These are phyloP conservation scores for Diplosoma virens DNA, from an alignment of 23 tunicate species.

Conservation along the genomic window DNA sequence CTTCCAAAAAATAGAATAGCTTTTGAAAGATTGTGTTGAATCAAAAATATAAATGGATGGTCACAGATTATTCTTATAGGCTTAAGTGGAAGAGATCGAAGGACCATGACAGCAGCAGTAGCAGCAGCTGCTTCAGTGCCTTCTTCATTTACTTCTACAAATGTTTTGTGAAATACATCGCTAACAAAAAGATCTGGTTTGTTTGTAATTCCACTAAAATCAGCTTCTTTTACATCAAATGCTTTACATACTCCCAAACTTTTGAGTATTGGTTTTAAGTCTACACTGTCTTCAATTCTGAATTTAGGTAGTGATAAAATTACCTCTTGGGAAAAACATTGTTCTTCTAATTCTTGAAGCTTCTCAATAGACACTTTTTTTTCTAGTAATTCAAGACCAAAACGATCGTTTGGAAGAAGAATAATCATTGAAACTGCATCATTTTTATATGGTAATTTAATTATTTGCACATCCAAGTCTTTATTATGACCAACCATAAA, in stretches of 20 bases:
- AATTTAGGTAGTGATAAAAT: conserved; percentile 49
- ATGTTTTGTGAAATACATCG: conserved; percentile 62
- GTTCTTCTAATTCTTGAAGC: background rate
- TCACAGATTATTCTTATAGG: conserved; percentile 51
- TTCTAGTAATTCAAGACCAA: conserved; percentile 39
- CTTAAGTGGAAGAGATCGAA: background rate
- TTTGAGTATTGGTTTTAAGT: conserved; percentile 34
- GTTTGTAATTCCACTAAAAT: conserved; percentile 40
- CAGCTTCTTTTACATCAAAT: conserved; percentile 37
- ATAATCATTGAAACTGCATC: conserved; percentile 64
- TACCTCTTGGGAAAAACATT: conserved; percentile 18
- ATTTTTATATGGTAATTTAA: conserved; percentile 65
- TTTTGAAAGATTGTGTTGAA: conserved; percentile 58
- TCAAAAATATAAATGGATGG: conserved; percentile 77
- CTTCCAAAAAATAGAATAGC: conserved; percentile 63
- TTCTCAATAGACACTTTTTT: background rate
- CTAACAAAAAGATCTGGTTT: conserved; percentile 41
- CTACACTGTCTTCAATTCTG: conserved; percentile 36
- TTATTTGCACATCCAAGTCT: conserved; percentile 31
- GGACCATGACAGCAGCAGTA: conserved; percentile 38
- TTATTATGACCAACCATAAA: conserved; percentile 19
- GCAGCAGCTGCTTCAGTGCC: conserved; percentile 94
- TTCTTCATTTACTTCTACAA: conserved; percentile 85
- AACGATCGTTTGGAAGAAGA: conserved; percentile 38
- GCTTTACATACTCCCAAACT: conserved; percentile 24